Evolutionary conservation across 1,140 invertebrate genomes (phyloP).

Genomic region (Tetraneura akinire): DNA sequence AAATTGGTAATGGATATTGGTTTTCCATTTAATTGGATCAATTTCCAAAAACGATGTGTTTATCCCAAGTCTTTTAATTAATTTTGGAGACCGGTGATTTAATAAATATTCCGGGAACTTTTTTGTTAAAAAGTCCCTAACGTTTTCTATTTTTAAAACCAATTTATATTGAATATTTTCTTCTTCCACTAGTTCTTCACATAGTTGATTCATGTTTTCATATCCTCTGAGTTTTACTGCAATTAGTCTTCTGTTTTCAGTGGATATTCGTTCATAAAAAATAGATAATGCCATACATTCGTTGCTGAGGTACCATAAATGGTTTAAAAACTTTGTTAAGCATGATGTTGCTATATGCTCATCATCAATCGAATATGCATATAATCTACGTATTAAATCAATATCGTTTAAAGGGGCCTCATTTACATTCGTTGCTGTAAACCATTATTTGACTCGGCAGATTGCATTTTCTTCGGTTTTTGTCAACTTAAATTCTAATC

Average conservation of each 20-base stretch:
- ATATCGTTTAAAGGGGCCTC: constrained; percentile 51
- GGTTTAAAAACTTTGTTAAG: neutral
- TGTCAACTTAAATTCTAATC: neutral
- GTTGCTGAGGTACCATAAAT: constrained; percentile 53
- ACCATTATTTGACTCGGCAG: neutral
- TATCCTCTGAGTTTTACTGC: neutral
- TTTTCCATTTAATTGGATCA: neutral
- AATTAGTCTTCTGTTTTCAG: neutral
- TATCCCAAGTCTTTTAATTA: constrained; percentile 24
- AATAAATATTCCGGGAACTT: neutral
- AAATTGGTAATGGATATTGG: neutral
- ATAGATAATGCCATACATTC: constrained; percentile 54
- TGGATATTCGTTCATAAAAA: constrained; percentile 54
- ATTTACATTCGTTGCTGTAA: neutral
- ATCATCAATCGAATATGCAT: constrained; percentile 32
- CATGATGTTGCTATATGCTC: constrained; percentile 23
- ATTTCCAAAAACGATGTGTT: neutral
- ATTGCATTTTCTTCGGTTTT: neutral
- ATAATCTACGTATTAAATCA: constrained; percentile 51
- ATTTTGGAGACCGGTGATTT: neutral
- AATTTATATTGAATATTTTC: neutral
- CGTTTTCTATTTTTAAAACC: neutral
- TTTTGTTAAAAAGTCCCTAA: neutral
- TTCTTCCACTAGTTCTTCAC: neutral
- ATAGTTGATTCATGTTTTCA: neutral